Conservation (phyloP, 2,113 vertebrate genomes). For the Sinosuthora webbiana region DNA sequence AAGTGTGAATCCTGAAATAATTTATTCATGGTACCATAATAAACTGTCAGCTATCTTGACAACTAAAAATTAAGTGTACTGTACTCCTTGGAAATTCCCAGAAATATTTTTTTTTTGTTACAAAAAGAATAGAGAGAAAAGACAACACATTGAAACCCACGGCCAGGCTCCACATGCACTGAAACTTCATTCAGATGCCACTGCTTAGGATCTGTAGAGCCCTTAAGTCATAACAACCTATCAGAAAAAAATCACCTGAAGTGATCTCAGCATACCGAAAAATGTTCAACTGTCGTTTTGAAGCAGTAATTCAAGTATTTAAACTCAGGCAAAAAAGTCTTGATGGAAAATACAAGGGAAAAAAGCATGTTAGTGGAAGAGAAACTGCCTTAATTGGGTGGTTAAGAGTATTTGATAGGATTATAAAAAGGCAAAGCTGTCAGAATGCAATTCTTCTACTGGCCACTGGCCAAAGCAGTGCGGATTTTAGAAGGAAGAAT, state of each 20-base stretch:
- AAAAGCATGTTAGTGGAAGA: constrained; percentile 27
- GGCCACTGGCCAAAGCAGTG: constrained; percentile 8
- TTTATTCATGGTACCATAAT: constrained; percentile 46
- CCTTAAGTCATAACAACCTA: constrained; percentile 57
- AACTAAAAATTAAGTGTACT: constrained; percentile 51
- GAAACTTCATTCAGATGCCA: constrained; percentile 40
- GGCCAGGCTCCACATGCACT: constrained; percentile 9
- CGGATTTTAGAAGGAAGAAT: neutral
- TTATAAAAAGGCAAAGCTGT: constrained; percentile 27
- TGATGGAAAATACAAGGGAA: constrained; percentile 22
- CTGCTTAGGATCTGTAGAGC: constrained; percentile 15
- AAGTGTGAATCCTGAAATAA: constrained; percentile 44
- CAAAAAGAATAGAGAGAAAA: constrained; percentile 16
- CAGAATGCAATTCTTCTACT: neutral
- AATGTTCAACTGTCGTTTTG: constrained; percentile 42
- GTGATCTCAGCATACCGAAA: constrained; percentile 29
- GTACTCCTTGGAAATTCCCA: constrained; percentile 18
- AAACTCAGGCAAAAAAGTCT: neutral
- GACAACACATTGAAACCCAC: constrained; percentile 15
- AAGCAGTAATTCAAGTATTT: constrained; percentile 45
- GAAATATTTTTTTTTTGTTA: neutral
- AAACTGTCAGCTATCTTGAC: constrained; percentile 54
- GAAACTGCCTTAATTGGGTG: constrained; percentile 5
- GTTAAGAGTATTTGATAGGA: constrained; percentile 19
- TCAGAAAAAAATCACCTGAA: constrained; percentile 49